Evolutionary conservation across 2,113 vertebrate genomes (phyloP).

Genomic region (Macaca mulatta): DNA sequence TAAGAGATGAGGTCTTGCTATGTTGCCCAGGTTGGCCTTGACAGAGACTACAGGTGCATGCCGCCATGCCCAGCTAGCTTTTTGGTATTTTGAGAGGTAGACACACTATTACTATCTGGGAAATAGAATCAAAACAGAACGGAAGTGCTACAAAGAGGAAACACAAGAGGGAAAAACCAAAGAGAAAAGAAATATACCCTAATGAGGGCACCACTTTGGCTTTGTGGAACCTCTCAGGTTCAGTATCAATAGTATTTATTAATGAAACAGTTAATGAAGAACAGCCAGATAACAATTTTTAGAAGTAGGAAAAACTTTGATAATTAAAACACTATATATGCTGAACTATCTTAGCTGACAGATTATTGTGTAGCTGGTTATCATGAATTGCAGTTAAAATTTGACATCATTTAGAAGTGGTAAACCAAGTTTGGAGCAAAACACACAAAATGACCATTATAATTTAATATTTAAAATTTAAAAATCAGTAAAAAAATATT

Average conservation of each 20-base stretch:
- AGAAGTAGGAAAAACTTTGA: neutral
- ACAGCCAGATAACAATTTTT: neutral
- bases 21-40: neutral
- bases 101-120: conserved; percentile 3
- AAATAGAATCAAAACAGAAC: conserved; percentile 24
- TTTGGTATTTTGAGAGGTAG: conserved; percentile 35
- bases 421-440: conserved; percentile 32
- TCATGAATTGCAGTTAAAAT: neutral
- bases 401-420: neutral
- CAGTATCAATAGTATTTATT: neutral
- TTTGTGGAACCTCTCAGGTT: neutral
- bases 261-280: conserved; percentile 19
- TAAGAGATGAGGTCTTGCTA: neutral
- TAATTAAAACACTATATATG: neutral
- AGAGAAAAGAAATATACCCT: neutral
- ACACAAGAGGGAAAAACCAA: neutral
- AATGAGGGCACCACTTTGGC: neutral
- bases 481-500: neutral
- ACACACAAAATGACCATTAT: neutral
- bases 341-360: neutral
- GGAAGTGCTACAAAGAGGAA: neutral
- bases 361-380: neutral
- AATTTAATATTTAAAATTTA: conserved; percentile 49
- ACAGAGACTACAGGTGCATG: neutral
- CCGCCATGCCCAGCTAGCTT: neutral